Conservation (phyloP, 2,797 vertebrate genomes). For the Cryptoprocta ferox region DNA sequence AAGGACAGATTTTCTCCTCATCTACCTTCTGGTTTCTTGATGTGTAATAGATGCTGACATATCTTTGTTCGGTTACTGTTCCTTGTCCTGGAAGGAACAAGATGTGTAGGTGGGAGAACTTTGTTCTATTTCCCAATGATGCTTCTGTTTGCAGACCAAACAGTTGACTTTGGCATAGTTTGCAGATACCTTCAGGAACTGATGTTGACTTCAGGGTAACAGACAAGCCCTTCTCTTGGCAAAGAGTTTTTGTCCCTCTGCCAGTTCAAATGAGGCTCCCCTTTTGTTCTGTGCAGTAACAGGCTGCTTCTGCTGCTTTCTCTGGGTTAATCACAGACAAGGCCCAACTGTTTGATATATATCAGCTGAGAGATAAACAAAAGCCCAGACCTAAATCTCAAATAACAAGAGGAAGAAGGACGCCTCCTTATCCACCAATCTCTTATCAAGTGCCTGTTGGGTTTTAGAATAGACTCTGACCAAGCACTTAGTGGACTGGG, state of each 20-base stretch:
- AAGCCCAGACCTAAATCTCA: slow-evolving; percentile 56
- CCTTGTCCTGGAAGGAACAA: not conserved
- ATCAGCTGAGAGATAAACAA: slow-evolving; percentile 32
- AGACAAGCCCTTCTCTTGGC: slow-evolving; percentile 41
- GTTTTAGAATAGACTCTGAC: slow-evolving; percentile 1
- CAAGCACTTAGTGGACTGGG: not conserved
- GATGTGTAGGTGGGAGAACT: not conserved
- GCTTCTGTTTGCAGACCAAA: slow-evolving; percentile 17
- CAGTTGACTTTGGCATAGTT: slow-evolving; percentile 21
- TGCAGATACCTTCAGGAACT: slow-evolving; percentile 43
- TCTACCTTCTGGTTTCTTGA: not conserved
- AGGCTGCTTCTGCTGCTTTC: not conserved
- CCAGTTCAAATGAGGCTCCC: slow-evolving; percentile 60
- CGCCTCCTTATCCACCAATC: not conserved
- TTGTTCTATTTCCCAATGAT: not conserved
- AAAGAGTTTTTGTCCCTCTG: not conserved
- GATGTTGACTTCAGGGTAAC: not conserved
- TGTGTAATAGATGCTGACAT: not conserved
- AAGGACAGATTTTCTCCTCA: not conserved
- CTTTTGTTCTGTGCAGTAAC: slow-evolving; percentile 52
- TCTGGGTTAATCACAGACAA: slow-evolving; percentile 56
- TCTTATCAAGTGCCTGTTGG: not conserved
- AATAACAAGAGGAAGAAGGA: slow-evolving; percentile 58
- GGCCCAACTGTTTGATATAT: slow-evolving; percentile 55
- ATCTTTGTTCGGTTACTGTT: not conserved